Evolutionary conservation across 2,888 invertebrate species (phyloP).

Genomic region (Helleia helle): DNA sequence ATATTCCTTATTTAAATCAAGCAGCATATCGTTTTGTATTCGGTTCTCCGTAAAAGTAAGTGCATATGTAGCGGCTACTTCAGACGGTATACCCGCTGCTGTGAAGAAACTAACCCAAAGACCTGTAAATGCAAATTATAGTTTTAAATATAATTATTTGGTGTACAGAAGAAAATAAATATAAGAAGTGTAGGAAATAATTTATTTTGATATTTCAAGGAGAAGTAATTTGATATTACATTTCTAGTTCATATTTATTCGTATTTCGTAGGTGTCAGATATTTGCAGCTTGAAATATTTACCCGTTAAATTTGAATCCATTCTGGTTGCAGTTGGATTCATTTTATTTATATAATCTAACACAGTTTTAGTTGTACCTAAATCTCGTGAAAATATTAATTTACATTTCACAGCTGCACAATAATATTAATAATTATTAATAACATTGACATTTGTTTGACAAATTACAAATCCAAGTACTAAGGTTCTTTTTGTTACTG

Average conservation of each 20-base stretch:
- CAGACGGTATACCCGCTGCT: constrained; percentile 86
- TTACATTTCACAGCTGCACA: too few species aligned
- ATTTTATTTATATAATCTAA: constrained; percentile 15
- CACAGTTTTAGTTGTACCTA: too few species aligned
- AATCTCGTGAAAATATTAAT: not conserved
- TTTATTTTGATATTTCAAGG: too few species aligned
- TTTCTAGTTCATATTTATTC: constrained; percentile 4
- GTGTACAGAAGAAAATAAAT: too few species aligned
- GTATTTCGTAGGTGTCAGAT: too few species aligned
- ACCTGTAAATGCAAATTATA: constrained; percentile 41
- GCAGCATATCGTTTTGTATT: constrained; percentile 88
- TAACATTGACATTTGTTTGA: too few species aligned
- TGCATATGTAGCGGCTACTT: constrained; percentile 87
- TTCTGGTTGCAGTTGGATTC: constrained; percentile 31
- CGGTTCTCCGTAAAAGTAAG: constrained; percentile 90
- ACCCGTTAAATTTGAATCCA: constrained; percentile 54
- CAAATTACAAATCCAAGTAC: too few species aligned
- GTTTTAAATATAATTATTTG: not conserved
- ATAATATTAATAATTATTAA: too few species aligned
- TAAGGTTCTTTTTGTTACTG: too few species aligned
- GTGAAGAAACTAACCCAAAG: constrained; percentile 92
- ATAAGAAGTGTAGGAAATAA: too few species aligned
- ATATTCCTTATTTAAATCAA: constrained; percentile 90
- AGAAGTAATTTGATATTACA: constrained; percentile 7
- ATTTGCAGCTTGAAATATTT: constrained; percentile 20